Conservation (phyloP, 2,113 vertebrate genomes). For the Sorex fumeus region DNA sequence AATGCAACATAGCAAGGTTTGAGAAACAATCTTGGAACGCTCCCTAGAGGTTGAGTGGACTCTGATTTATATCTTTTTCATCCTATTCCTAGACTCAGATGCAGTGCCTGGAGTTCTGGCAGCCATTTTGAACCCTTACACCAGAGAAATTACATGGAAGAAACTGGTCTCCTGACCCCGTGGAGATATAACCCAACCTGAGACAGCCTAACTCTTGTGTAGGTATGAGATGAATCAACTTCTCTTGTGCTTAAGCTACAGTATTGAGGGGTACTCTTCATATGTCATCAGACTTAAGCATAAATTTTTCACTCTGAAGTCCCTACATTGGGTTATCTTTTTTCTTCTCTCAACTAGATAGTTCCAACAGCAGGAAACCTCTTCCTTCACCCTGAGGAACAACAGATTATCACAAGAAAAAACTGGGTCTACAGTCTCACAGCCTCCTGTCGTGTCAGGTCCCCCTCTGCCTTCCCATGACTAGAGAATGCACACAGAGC, state of each 20-base stretch:
- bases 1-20: not conserved
- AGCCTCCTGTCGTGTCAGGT: not conserved
- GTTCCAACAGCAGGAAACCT: slow-evolving; percentile 12
- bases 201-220: not conserved
- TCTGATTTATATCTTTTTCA: not conserved
- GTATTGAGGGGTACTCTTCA: not conserved
- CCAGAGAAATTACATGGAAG: not conserved
- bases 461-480: not conserved
- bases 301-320: slow-evolving; percentile 12
- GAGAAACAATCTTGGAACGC: not conserved
- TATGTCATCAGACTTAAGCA: not conserved
- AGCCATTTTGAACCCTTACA: not conserved
- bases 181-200: not conserved
- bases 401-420: not conserved
- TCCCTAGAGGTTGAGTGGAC: not conserved
- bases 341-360: not conserved
- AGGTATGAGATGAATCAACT: not conserved
- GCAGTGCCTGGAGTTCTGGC: not conserved
- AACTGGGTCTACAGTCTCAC: not conserved
- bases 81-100: slow-evolving; percentile 17
- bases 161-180: not conserved
- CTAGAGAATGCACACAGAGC: not conserved
- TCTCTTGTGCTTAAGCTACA: slow-evolving; percentile 8
- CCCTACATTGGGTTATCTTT: not conserved
- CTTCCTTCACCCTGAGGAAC: not conserved